Conservation (phyloP, 2,797 vertebrate species). For the Rousettus madagascariensis region DNA sequence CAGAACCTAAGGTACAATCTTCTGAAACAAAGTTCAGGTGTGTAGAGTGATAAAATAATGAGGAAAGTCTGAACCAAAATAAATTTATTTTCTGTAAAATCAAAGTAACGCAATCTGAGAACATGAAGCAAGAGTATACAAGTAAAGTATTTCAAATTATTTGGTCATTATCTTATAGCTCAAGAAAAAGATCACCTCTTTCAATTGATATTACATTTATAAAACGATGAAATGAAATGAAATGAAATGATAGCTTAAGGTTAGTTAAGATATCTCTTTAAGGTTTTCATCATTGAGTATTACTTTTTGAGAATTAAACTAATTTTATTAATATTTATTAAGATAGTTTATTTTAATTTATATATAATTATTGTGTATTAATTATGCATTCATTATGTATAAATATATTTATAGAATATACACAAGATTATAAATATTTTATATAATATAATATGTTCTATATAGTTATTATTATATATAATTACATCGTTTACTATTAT, state of each 20-base stretch:
- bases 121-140: not conserved
- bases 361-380: not conserved
- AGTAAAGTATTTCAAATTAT: not conserved
- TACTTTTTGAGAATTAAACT: not conserved
- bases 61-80: not conserved
- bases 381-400: not conserved
- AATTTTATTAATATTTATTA: not conserved
- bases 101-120: not conserved
- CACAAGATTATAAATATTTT: not conserved
- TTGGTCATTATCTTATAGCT: not conserved
- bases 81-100: not conserved
- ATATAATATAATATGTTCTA: not conserved
- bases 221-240: conserved; percentile 14
- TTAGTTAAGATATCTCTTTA: not conserved
- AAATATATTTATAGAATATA: not conserved
- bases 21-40: not conserved
- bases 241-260: not conserved
- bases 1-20: not conserved
- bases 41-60: not conserved
- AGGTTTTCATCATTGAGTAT: not conserved
- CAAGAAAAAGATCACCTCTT: not conserved
- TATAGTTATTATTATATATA: not conserved
- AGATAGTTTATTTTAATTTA: not conserved
- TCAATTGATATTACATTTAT: not conserved
- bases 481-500: conserved; percentile 14